These are phyloP conservation scores for Punctoribates punctum DNA, from an alignment of 2,888 invertebrate species.

Conservation along the genomic window DNA sequence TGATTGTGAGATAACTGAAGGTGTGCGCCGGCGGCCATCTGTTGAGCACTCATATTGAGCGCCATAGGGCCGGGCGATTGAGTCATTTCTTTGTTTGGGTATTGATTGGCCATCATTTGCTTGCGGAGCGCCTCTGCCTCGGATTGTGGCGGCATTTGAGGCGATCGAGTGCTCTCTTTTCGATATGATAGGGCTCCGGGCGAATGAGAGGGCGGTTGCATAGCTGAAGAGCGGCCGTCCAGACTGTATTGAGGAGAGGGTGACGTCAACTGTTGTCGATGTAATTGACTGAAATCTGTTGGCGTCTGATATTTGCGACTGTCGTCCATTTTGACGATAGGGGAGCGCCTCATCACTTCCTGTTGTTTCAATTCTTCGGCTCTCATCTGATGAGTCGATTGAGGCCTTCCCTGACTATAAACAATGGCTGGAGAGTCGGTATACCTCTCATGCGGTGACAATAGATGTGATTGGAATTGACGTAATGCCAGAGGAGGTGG, in stretches of 20 bases:
- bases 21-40: neutral
- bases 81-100: slow-evolving; percentile 18
- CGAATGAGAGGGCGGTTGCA: slow-evolving; percentile 45
- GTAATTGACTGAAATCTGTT: neutral
- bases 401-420: slow-evolving; percentile 49
- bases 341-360: slow-evolving; percentile 18
- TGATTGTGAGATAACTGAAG: slow-evolving; percentile 21
- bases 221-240: slow-evolving; percentile 40
- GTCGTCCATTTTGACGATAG: slow-evolving; percentile 10
- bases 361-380: slow-evolving; percentile 33
- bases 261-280: slow-evolving; percentile 41
- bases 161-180: slow-evolving; percentile 43
- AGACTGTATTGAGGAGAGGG: slow-evolving; percentile 43
- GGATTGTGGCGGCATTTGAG: slow-evolving; percentile 39
- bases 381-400: slow-evolving; percentile 25
- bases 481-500: slow-evolving; percentile 43
- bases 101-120: slow-evolving; percentile 4
- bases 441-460: slow-evolving; percentile 47
- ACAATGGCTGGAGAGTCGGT: slow-evolving; percentile 53
- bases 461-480: slow-evolving; percentile 47
- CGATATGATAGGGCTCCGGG: slow-evolving; percentile 44
- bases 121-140: slow-evolving; percentile 13
- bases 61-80: slow-evolving; percentile 29
- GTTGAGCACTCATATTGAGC: neutral
- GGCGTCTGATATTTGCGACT: slow-evolving; percentile 16